Percentiles rank a stretch among this genome's conserved stretches.
phyloP scores from a whole-genome alignment of 2,113 vertebrate genomes.

The Myotis lucifugus region DNA sequence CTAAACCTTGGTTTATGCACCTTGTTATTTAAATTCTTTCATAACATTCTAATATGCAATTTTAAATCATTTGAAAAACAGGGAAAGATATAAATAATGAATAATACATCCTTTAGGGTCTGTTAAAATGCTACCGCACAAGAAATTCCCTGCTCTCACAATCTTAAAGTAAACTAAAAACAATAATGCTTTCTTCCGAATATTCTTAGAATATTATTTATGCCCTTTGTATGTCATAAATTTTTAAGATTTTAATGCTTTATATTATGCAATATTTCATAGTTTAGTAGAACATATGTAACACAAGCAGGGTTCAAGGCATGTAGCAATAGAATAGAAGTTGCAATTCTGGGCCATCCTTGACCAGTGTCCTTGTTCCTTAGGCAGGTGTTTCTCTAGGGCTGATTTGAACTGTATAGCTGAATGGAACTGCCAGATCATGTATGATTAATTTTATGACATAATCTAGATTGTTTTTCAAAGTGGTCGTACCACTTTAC shows the following conservation, averaged over 20 bases:
- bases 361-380: neutral
- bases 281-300: neutral
- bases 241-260: neutral
- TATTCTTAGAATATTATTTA: conserved; percentile 33
- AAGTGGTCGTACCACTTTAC: neutral
- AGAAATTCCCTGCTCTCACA: neutral
- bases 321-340: neutral
- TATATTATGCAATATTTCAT: conserved; percentile 24
- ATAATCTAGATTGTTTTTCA: neutral
- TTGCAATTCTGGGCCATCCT: neutral
- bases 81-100: conserved; percentile 45
- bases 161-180: conserved; percentile 14
- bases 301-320: neutral
- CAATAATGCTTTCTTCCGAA: neutral
- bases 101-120: neutral
- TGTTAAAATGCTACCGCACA: conserved; percentile 13
- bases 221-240: neutral
- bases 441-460: neutral
- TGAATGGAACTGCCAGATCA: neutral
- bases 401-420: neutral
- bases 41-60: neutral
- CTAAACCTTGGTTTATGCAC: neutral
- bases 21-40: conserved; percentile 35
- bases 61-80: conserved; percentile 43
- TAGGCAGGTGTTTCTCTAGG: neutral